Percentiles rank a stretch among this genome's conserved stretches.
These are phyloP conservation scores for Polypterus senegalus DNA, from an alignment of 2,113 vertebrate species.

Conservation along the genomic window DNA sequence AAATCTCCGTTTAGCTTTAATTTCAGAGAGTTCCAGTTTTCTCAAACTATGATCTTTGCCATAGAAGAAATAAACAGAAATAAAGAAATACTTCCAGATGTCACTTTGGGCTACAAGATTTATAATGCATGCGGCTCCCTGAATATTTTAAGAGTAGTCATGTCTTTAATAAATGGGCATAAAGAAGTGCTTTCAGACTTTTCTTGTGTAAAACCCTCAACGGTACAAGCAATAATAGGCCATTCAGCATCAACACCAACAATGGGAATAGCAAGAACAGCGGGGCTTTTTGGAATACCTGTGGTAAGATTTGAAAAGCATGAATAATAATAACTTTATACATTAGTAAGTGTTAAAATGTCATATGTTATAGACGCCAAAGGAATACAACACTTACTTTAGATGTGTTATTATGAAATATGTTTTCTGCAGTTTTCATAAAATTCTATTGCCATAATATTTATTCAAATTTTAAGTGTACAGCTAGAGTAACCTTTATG, in stretches of 20 bases:
- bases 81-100: background rate
- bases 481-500: no score
- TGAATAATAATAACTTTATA: no score
- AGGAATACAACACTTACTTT: no score
- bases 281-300: background rate
- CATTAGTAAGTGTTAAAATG: no score
- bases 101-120: background rate
- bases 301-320: background rate
- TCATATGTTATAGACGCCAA: no score
- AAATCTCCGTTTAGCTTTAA: background rate
- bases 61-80: slow-evolving; percentile 1
- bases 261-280: background rate
- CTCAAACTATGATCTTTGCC: background rate
- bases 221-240: background rate
- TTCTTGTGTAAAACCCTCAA: background rate
- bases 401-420: no score
- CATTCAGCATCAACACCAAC: background rate
- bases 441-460: no score
- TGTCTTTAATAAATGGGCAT: background rate
- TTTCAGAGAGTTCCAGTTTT: background rate
- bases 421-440: no score
- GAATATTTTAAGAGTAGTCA: background rate
- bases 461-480: no score
- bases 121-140: background rate
- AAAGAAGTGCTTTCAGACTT: background rate